These are phyloP conservation scores for Agelas oroides DNA, from an alignment of 37 sponge, comb jelly and placozoan species.

Conservation along the genomic window DNA sequence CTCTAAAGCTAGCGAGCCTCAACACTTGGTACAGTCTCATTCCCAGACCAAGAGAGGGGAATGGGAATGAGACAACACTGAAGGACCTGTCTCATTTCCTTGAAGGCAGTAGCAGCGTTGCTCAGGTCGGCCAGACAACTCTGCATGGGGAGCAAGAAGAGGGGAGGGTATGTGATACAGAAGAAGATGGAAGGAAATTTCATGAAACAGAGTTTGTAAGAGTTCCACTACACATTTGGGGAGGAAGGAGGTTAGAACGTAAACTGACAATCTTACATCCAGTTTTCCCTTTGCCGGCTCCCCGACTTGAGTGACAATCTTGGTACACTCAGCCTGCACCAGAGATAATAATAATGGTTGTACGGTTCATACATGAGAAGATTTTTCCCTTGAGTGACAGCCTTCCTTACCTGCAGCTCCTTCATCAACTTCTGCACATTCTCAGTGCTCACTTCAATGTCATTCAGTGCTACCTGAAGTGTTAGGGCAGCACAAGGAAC, in stretches of 20 bases:
- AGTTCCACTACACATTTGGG: too few species aligned
- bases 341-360: not conserved
- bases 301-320: constrained; percentile 2
- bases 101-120: constrained; percentile 46
- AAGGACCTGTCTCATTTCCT: constrained; percentile 71
- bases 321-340: constrained; percentile 46
- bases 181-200: not conserved
- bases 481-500: not conserved
- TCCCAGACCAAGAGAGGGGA: too few species aligned
- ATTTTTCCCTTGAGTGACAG: too few species aligned
- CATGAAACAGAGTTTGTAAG: too few species aligned
- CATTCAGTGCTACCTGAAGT: constrained; percentile 69
- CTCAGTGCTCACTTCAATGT: constrained; percentile 76
- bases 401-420: constrained; percentile 44
- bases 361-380: not conserved
- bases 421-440: constrained; percentile 76
- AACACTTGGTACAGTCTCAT: too few species aligned
- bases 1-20: too few species aligned
- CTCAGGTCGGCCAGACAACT: constrained; percentile 79
- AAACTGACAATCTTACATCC: constrained; percentile 65
- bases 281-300: constrained; percentile 28
- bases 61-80: too few species aligned
- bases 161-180: too few species aligned
- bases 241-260: too few species aligned
- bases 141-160: constrained; percentile 24